Conservation (phyloP, 2,888 invertebrate genomes). For the Gastrophysa polygoni region DNA sequence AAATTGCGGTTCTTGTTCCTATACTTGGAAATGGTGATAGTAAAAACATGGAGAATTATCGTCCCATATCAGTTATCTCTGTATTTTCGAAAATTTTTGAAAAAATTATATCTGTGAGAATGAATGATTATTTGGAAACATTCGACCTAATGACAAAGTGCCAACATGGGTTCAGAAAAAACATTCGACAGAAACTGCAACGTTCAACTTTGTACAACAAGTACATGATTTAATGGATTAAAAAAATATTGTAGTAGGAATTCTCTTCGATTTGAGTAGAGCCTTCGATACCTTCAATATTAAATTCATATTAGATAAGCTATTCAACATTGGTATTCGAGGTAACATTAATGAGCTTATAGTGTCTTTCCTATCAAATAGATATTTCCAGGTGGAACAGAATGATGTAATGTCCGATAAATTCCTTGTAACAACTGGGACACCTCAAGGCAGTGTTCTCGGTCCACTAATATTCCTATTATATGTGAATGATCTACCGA, state of each 20-base stretch:
- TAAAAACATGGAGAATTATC: conserved; percentile 3
- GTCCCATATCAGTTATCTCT: neutral
- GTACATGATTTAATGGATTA: neutral
- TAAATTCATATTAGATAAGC: neutral
- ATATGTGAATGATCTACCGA: conserved; percentile 9
- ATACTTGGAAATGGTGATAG: neutral
- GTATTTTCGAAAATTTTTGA: neutral
- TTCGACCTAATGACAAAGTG: neutral
- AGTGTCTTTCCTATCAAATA: neutral
- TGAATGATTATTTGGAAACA: neutral
- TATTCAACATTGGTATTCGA: neutral
- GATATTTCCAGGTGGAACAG: neutral
- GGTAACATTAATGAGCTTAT: neutral
- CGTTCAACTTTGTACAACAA: neutral
- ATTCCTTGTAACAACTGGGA: neutral
- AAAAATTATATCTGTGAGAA: neutral
- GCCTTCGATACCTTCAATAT: neutral
- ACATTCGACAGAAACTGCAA: neutral
- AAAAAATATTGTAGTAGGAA: neutral
- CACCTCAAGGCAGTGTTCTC: neutral
- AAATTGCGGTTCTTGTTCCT: conserved; percentile 1
- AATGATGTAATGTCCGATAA: neutral
- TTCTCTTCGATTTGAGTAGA: neutral
- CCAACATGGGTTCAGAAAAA: conserved; percentile 1
- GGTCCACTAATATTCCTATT: conserved; percentile 2